Evolutionary conservation across 2,888 invertebrate genomes (phyloP).

Genomic region (Craniophora ligustri): DNA sequence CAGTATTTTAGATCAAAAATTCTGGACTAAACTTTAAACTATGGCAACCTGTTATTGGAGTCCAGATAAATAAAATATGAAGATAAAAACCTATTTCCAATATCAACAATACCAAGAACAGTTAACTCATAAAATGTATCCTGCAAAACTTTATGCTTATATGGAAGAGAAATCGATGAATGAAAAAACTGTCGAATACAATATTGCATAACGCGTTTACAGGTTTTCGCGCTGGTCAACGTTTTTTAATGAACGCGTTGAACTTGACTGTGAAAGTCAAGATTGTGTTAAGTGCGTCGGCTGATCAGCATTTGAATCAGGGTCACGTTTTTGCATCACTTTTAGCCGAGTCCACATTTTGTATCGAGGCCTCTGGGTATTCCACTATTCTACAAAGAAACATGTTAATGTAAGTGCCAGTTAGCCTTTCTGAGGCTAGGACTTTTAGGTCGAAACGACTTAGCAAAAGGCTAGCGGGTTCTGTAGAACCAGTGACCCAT

Average conservation of each 20-base stretch:
- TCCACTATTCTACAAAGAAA: slow-evolving; percentile 41
- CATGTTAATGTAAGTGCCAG: slow-evolving; percentile 47
- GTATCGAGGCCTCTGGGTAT: slow-evolving; percentile 41
- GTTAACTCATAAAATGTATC: slow-evolving; percentile 12
- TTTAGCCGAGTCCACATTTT: slow-evolving; percentile 23
- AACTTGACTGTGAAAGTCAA: slow-evolving; percentile 58
- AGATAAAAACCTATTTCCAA: neutral
- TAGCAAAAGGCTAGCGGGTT: slow-evolving; percentile 25
- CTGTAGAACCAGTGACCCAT: slow-evolving; percentile 9
- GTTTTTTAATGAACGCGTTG: slow-evolving; percentile 51
- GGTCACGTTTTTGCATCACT: slow-evolving; percentile 51
- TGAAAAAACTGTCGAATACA: slow-evolving; percentile 27
- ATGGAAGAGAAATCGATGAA: slow-evolving; percentile 43
- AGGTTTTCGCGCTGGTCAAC: slow-evolving; percentile 36
- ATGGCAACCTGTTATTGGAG: too few species aligned
- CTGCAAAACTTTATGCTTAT: slow-evolving; percentile 10
- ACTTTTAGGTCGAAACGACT: slow-evolving; percentile 36
- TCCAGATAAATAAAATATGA: neutral
- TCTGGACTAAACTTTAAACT: neutral
- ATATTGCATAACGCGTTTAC: slow-evolving; percentile 43
- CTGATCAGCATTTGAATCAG: slow-evolving; percentile 53
- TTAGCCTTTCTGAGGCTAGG: slow-evolving; percentile 37
- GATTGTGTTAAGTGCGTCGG: slow-evolving; percentile 48
- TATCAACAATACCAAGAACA: slow-evolving; percentile 6
- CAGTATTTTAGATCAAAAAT: too few species aligned